Conservation (phyloP, 2,113 vertebrate genomes). For the Peromyscus californicus region DNA sequence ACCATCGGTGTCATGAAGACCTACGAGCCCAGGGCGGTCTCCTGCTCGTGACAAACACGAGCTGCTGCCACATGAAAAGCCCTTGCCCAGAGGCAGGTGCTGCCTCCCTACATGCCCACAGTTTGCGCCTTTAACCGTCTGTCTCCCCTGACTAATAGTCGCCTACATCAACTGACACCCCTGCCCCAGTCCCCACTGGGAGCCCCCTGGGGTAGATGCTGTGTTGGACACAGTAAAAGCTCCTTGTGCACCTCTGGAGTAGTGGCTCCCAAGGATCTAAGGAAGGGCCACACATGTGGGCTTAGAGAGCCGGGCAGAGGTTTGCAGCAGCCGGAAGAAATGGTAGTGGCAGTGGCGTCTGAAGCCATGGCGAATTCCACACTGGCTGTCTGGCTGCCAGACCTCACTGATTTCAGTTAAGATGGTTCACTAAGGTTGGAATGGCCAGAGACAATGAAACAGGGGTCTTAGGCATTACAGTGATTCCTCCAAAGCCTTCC, state of each 20-base stretch:
- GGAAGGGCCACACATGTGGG: background rate
- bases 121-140: background rate
- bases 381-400: background rate
- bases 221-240: fast-evolving
- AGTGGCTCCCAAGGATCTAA: fast-evolving
- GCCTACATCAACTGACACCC: background rate
- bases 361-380: background rate
- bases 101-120: background rate
- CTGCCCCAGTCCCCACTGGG: fast-evolving
- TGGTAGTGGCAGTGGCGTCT: fast-evolving
- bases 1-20: fast-evolving
- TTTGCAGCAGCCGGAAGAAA: background rate
- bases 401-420: background rate
- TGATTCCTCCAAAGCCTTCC: background rate
- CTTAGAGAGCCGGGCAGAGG: background rate
- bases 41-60: fast-evolving
- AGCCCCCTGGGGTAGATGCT: background rate
- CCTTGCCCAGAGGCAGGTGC: background rate
- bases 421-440: background rate
- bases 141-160: too few species aligned
- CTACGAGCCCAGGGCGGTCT: fast-evolving
- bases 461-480: too few species aligned
- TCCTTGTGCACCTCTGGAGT: fast-evolving
- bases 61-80: background rate
- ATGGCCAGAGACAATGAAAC: fast-evolving